Evolutionary conservation across 2,888 invertebrate species (phyloP).

Genomic region (Saturnia japonica): DNA sequence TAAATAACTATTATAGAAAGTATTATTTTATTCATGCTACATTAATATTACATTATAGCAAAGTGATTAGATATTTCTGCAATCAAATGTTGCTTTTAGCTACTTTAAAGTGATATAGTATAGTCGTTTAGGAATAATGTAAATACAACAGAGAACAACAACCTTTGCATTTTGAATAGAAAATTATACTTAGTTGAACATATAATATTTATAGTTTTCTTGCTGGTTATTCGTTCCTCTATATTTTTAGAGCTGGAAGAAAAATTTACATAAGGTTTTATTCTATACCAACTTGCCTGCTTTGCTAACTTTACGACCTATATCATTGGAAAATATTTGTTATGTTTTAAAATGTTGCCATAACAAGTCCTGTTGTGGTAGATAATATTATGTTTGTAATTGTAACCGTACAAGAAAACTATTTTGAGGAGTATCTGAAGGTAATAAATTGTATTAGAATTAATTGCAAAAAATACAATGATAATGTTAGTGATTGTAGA

Average conservation of each 20-base stretch:
- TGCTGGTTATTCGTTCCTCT: not conserved
- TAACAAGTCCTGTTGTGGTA: not conserved
- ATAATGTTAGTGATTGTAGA: no score
- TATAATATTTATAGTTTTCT: not conserved
- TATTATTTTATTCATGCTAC: not conserved
- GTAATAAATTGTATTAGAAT: no score
- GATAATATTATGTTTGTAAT: not conserved
- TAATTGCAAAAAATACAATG: no score
- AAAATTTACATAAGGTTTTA: not conserved
- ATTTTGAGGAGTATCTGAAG: no score
- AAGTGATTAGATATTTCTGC: not conserved
- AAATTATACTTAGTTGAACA: not conserved
- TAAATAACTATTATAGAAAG: not conserved
- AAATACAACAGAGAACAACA: not conserved
- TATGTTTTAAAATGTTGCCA: not conserved
- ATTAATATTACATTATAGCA: not conserved
- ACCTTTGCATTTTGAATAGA: not conserved
- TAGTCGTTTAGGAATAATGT: not conserved
- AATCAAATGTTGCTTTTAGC: not conserved
- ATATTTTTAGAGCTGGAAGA: not conserved
- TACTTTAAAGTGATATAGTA: not conserved
- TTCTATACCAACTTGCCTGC: not conserved
- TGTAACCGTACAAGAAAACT: not conserved
- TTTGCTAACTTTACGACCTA: not conserved
- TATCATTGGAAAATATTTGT: not conserved